Conservation (phyloP, 2,113 vertebrate genomes). For the Sinocyclocheilus grahami region DNA sequence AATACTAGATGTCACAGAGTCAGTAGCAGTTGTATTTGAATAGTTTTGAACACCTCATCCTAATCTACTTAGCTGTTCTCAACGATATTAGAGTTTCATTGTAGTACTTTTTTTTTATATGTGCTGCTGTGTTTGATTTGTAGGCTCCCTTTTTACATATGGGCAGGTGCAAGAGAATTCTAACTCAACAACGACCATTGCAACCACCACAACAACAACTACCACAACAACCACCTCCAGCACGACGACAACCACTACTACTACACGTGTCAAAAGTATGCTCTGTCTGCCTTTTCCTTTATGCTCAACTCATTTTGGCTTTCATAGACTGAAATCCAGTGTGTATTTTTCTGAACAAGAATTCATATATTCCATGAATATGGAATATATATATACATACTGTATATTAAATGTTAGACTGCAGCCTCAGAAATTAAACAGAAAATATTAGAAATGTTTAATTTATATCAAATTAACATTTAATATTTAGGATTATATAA, state of each 20-base stretch:
- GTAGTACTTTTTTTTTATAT: not conserved
- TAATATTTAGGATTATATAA: not conserved
- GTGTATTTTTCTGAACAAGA: not conserved
- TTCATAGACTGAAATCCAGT: not conserved
- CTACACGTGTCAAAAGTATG: slow-evolving; percentile 71
- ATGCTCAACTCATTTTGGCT: not conserved
- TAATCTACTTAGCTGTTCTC: not conserved
- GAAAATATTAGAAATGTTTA: too few species aligned
- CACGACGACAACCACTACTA: slow-evolving; percentile 48
- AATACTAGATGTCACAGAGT: not conserved
- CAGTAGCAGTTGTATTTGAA: not conserved
- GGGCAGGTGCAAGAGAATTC: slow-evolving; percentile 67
- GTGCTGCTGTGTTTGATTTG: slow-evolving; percentile 23
- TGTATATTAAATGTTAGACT: too few species aligned
- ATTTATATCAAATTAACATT: too few species aligned
- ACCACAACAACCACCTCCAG: slow-evolving; percentile 27
- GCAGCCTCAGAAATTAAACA: too few species aligned
- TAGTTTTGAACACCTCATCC: not conserved
- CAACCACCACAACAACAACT: slow-evolving; percentile 47
- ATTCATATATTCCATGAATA: not conserved
- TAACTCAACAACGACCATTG: slow-evolving; percentile 51
- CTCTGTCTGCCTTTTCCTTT: slow-evolving; percentile 4
- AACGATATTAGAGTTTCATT: not conserved
- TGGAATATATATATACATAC: not conserved
- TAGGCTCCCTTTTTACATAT: slow-evolving; percentile 74